Percentiles rank a stretch among this genome's conserved stretches.
phyloP scores from a whole-genome alignment of 2,113 vertebrate genomes.

The Coryphaenoides rupestris region DNA sequence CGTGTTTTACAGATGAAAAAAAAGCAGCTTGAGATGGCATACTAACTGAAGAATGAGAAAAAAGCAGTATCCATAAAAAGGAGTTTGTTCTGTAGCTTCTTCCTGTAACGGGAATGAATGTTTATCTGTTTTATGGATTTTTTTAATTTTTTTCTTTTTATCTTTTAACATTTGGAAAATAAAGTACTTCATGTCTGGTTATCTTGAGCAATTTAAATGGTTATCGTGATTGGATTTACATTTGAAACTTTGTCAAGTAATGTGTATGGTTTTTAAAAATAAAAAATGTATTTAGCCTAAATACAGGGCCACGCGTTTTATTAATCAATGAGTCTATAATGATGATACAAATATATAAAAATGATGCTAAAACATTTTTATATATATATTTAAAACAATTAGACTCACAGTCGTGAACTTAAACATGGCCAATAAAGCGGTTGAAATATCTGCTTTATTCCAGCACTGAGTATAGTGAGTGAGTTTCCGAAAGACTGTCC shows the following conservation, averaged over 20 bases:
- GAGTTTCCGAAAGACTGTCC: too few species aligned
- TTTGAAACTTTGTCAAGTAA: slow-evolving; percentile 82
- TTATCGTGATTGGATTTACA: slow-evolving; percentile 83
- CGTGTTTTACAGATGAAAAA: slow-evolving; percentile 63
- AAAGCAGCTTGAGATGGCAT: slow-evolving; percentile 67
- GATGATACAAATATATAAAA: background rate
- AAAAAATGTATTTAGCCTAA: slow-evolving; percentile 82
- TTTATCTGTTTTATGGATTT: slow-evolving; percentile 80
- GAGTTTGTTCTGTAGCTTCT: slow-evolving; percentile 76
- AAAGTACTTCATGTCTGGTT: slow-evolving; percentile 81
- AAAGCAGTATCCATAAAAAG: slow-evolving; percentile 59
- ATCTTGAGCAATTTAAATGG: slow-evolving; percentile 82
- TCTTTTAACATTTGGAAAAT: slow-evolving; percentile 80
- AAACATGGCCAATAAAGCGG: too few species aligned
- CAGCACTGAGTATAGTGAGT: too few species aligned
- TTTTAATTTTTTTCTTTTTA: too few species aligned
- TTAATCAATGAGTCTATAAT: slow-evolving; percentile 25
- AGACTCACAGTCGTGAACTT: too few species aligned
- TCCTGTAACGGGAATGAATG: slow-evolving; percentile 80
- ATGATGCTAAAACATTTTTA: background rate
- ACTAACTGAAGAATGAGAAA: slow-evolving; percentile 47
- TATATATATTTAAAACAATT: too few species aligned
- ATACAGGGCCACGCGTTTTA: slow-evolving; percentile 58
- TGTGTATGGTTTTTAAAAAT: slow-evolving; percentile 86
- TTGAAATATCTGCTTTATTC: too few species aligned